Conservation (phyloP, 2,888 invertebrate species). For the Drosophila borborema region DNA sequence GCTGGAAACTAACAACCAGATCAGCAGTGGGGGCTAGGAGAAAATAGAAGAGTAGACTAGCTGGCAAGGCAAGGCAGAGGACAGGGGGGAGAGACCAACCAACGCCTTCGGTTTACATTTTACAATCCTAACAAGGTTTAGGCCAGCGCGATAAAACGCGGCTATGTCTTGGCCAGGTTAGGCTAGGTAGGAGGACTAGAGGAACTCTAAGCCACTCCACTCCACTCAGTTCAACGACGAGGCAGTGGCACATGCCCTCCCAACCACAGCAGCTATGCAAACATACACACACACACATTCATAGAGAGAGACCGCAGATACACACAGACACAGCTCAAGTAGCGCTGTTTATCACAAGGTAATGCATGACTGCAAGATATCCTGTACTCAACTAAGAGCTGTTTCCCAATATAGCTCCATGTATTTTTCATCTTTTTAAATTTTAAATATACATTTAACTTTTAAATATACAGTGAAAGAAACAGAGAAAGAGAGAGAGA, state of each 20-base stretch:
- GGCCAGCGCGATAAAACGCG: constrained; percentile 72
- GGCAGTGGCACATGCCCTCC: constrained; percentile 76
- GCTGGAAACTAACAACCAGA: constrained; percentile 23
- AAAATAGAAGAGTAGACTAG: background rate
- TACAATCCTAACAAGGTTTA: constrained; percentile 82
- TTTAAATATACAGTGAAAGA: no score
- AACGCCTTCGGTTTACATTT: constrained; percentile 81
- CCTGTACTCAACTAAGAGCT: background rate
- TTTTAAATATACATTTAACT: no score
- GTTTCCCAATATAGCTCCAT: background rate
- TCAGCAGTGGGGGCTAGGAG: background rate
- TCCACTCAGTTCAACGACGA: constrained; percentile 30
- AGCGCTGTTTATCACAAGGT: background rate
- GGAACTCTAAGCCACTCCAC: constrained; percentile 3
- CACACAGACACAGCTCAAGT: constrained; percentile 20
- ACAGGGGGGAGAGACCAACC: constrained; percentile 26
- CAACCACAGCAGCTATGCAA: constrained; percentile 73
- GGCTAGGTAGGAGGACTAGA: constrained; percentile 9
- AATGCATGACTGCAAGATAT: background rate
- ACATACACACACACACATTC: constrained; percentile 37
- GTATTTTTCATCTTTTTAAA: background rate
- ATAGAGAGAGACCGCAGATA: constrained; percentile 19
- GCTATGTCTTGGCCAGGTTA: background rate
- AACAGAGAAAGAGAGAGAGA: no score
- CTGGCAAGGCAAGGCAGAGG: background rate